Base-by-base conservation (phyloP, 2,888 invertebrate species). In the Ornithoptera priamus region DNA sequence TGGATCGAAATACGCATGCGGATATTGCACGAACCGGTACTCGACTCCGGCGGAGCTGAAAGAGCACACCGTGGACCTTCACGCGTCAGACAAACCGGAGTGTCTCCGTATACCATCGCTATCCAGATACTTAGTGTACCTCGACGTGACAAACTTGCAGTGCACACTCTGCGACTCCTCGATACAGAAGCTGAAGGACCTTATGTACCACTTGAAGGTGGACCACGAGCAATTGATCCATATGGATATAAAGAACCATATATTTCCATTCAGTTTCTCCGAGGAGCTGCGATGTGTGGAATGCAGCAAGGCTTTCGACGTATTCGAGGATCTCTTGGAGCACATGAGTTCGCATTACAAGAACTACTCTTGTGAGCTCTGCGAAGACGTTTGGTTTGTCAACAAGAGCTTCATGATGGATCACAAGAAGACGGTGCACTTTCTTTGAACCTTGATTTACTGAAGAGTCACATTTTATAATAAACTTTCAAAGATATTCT, bases 211-310 rank as follows among this genome's bases (percentile, higher is more conserved):
- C 75, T 76, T 89, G 22, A 83, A 81, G 63, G 71, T 64, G 0
- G 77, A 77, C 0, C 88, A 88, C 36, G 53, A 36, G 2, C 83
- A 81, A 53, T 72, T 79, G 36, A 82, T 88, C 67, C 83, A 86
- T 73, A 79, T 80, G 50, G 84, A 87, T 65, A 81, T 90, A 4
- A 88, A 87, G 65, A 88, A 85, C 70, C 86, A 88, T 63, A 84
- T 90, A 12, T 78, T 89, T 53, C 78, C 80, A 0, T 81, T 81
- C 67, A 78, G 77, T 60, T 81, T 82, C 61, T 72, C 76, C 2
- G 78, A 80, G 0, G 69, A 70, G 0, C 67, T 85, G 0, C 75
- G 76, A 42, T 86, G 87, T 67, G 81, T 77, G 22, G 71, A 83
- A 0, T 87, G 88, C 67, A 60, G 66, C 0, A 76, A 75, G 30